Percentiles rank a stretch among this genome's conserved stretches.
Evolutionary conservation across 2,113 vertebrate genomes (phyloP).

Genomic region (Aegotheles bennettii): DNA sequence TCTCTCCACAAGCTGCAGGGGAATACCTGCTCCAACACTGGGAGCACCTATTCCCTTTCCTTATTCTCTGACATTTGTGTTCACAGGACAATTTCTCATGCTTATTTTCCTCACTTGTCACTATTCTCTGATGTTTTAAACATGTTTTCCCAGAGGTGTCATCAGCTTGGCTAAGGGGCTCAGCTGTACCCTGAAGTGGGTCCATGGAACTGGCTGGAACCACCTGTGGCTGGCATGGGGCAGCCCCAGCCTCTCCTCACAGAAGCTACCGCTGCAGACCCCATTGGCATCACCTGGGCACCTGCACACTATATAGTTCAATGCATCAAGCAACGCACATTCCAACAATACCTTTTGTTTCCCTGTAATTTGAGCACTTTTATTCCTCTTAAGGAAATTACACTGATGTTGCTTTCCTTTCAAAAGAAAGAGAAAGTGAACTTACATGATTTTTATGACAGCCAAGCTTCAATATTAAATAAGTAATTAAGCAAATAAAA

Average conservation of each 20-base stretch:
- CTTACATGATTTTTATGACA: not conserved
- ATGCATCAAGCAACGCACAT: not conserved
- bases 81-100: not conserved
- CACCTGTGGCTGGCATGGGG: fast-evolving
- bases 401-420: not conserved
- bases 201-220: fast-evolving
- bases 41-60: not conserved
- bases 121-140: not conserved
- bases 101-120: not conserved
- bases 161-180: not conserved
- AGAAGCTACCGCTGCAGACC: not conserved
- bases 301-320: not conserved
- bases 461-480: not conserved
- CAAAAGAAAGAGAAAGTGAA: not conserved
- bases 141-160: not conserved
- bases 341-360: not conserved
- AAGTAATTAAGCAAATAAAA: not conserved
- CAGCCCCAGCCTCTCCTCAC: not conserved
- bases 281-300: not conserved
- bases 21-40: not conserved
- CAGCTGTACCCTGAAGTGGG: not conserved
- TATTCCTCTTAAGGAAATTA: not conserved
- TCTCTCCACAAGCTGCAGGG: not conserved
- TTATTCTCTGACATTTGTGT: not conserved
- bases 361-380: not conserved